phyloP scores from a whole-genome alignment of 2,797 vertebrate genomes.

The Peromyscus aztecus region DNA sequence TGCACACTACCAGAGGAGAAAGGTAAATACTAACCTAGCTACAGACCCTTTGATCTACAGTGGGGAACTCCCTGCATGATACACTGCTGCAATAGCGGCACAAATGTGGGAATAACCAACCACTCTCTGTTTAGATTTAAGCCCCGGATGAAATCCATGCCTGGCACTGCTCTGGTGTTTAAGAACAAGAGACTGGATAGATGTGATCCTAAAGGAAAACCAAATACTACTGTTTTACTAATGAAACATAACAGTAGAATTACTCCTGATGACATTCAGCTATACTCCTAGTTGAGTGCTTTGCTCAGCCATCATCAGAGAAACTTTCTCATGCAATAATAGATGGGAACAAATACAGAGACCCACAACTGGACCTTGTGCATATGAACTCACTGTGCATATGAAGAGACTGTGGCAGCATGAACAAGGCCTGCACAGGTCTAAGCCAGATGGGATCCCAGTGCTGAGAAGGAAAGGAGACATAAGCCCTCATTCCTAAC shows the following conservation, averaged over 20 bases:
- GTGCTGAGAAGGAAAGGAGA: neutral
- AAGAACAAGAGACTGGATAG: neutral
- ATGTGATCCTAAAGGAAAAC: neutral
- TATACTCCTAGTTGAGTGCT: neutral
- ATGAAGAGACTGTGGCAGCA: no score
- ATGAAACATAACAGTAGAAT: neutral
- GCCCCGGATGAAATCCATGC: neutral
- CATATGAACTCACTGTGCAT: neutral
- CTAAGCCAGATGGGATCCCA: neutral
- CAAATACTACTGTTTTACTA: neutral
- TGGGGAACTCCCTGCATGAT: neutral
- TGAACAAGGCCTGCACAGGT: neutral
- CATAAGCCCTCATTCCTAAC: neutral
- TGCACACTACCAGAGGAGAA: neutral
- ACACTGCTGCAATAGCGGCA: no score
- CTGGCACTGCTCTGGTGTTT: neutral
- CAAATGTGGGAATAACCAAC: neutral
- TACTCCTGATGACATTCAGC: neutral
- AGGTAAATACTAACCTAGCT: neutral
- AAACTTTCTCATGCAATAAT: no score
- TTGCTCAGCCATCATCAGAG: neutral
- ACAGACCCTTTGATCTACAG: neutral
- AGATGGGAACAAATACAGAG: neutral
- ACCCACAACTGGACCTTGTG: neutral
- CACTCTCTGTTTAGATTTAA: neutral